Evolutionary conservation across 2,888 invertebrate genomes (phyloP).

Genomic region (Serrognathus titanus): DNA sequence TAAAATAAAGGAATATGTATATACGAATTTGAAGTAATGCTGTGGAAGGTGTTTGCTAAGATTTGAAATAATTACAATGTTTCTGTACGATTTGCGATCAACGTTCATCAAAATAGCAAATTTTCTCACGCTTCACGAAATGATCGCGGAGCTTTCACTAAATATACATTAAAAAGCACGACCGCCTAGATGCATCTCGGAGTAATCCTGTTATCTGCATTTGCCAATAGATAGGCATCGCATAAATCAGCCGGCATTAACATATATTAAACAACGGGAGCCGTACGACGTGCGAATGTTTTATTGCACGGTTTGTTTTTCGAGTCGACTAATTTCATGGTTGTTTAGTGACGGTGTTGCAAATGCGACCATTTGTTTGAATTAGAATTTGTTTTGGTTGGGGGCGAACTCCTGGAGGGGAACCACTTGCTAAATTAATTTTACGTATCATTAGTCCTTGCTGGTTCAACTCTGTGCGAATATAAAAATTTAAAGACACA

Average conservation of each 20-base stretch:
- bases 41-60: too few relatives aligned
- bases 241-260: conserved; percentile 28
- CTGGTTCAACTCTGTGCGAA: not conserved
- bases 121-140: not conserved
- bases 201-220: not conserved
- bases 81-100: not conserved
- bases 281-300: conserved; percentile 4
- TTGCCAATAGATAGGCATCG: conserved; percentile 4
- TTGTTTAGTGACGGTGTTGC: conserved; percentile 18
- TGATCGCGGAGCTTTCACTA: not conserved
- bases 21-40: too few relatives aligned
- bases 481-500: too few relatives aligned
- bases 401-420: conserved; percentile 8
- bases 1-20: too few relatives aligned
- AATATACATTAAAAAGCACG: not conserved
- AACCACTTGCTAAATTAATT: conserved; percentile 33
- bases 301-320: conserved; percentile 2
- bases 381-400: conserved; percentile 24
- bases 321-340: conserved; percentile 16
- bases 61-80: too few relatives aligned
- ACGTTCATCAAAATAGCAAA: not conserved
- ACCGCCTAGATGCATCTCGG: not conserved
- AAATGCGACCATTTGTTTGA: conserved; percentile 22
- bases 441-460: conserved; percentile 33
- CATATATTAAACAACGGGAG: conserved; percentile 26